Base-by-base conservation (phyloP, 2,888 invertebrate genomes). In the Omphaloscelis lunosa region DNA sequence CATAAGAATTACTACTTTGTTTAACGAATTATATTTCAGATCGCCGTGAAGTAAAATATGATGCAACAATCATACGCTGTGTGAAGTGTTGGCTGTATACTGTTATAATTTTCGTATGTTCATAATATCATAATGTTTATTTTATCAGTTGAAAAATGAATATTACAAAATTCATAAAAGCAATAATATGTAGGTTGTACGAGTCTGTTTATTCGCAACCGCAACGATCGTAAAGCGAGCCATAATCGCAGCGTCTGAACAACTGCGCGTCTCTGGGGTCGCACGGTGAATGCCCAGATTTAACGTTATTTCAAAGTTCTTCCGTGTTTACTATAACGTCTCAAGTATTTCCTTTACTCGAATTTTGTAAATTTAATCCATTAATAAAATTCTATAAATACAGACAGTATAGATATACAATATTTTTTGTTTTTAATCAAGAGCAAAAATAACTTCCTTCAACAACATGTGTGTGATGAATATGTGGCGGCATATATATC, bases 201-300 rank as follows among this genome's bases (percentile, higher is more conserved):
- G 59, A 76, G 48, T 23, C 11, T 17, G 48, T 12, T 48, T 23
- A 41, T 23, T 6, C 17, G 5, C 15, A 34, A 15, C 75, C 29
- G n/a, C 45, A n/a, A 61, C 29, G n/a, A 39, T 51, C 61, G 74
- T 51, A 75, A 59, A 74, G 76, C 48, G 9, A 27, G 51, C 48
- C 39, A 76, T 51, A 61, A 77, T 63, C 53, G 27, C 53, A 65
- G 27, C 34, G 45, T 2, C 34, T 34, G 45, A 78, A 53, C 75
- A 45, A 78, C 15, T 12, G 2, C 39, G 45, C 45, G 53, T 67
- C 79, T 48, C 68, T 15, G 23, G 45, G 67, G 27, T 3, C 53
- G 27, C 66, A 9, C 61, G 34, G 41, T 29, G 41, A 61, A 77
- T 48, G 34, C 6, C 12, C 34, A 15, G 15, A 53, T 45, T 53